Evolutionary conservation across 2,113 vertebrate species (phyloP).

Genomic region (Murina feae): DNA sequence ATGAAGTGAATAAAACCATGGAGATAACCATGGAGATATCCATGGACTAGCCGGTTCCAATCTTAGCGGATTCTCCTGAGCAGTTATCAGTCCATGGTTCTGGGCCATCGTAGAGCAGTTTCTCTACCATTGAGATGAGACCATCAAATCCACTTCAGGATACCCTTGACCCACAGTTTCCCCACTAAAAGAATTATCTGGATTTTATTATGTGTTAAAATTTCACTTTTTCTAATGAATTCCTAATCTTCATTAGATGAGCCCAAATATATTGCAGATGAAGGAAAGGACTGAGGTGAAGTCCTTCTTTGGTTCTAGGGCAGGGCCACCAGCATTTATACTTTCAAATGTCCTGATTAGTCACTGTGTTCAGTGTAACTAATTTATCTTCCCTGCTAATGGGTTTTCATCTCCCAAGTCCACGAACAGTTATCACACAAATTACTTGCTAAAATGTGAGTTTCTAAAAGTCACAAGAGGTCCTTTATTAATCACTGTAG

Average conservation of each 20-base stretch:
- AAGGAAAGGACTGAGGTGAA: neutral
- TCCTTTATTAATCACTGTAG: neutral
- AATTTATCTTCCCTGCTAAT: neutral
- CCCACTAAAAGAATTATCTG: neutral
- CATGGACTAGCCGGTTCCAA: neutral
- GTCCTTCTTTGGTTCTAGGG: rapidly evolving
- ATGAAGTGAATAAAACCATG: neutral
- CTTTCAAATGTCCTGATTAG: neutral
- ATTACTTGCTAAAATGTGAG: neutral
- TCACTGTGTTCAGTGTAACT: neutral
- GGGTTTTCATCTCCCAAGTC: neutral
- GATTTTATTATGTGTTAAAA: neutral
- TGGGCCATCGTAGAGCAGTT: rapidly evolving
- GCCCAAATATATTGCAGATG: neutral
- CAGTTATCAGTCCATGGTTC: too few species aligned
- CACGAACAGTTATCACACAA: neutral
- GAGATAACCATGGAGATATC: neutral
- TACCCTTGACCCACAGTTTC: neutral
- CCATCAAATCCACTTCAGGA: neutral
- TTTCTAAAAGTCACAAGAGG: neutral
- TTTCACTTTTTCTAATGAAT: neutral
- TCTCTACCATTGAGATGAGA: neutral
- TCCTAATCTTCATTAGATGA: neutral
- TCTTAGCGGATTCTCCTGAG: neutral
- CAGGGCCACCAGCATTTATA: rapidly evolving